phyloP scores from a whole-genome alignment of 1,140 invertebrate species.

The Odontomachus brunneus region DNA sequence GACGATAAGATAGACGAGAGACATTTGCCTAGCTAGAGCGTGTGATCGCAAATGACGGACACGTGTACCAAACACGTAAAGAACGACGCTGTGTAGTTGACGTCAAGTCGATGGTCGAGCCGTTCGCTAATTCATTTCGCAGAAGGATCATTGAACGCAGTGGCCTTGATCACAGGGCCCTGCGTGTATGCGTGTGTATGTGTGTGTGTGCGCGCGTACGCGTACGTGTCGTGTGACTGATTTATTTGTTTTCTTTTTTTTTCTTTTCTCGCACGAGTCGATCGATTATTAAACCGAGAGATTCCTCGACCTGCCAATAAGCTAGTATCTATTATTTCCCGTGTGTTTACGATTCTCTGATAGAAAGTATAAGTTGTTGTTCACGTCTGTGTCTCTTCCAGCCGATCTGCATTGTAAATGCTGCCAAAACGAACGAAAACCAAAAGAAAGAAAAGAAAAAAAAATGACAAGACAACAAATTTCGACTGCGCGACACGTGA shows the following conservation, averaged over 20 bases:
- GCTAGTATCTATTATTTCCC: constrained; percentile 32
- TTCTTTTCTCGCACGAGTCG: constrained; percentile 13
- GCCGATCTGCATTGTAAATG: neutral
- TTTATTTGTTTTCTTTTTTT: constrained; percentile 56
- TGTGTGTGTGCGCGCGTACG: neutral
- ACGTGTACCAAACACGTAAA: constrained; percentile 38
- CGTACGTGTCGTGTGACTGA: constrained; percentile 3
- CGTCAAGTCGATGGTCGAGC: constrained; percentile 49
- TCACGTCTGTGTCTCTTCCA: neutral
- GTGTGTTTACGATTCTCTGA: constrained; percentile 15
- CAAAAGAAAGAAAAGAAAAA: too few relatives aligned
- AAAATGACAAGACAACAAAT: too few relatives aligned
- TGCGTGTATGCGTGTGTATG: neutral
- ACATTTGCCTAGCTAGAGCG: neutral
- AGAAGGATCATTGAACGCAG: constrained; percentile 56
- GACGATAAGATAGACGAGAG: neutral
- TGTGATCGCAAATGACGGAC: constrained; percentile 1
- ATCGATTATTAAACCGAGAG: constrained; percentile 15
- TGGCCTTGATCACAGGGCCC: constrained; percentile 43
- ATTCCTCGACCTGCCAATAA: neutral
- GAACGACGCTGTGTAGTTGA: neutral
- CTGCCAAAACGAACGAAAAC: neutral
- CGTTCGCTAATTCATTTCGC: constrained; percentile 34
- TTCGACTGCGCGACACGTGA: too few relatives aligned
- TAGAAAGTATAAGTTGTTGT: constrained; percentile 48